These are phyloP conservation scores for Eudasyphora cyanicolor DNA, from an alignment of 2,888 invertebrate species.

Conservation along the genomic window DNA sequence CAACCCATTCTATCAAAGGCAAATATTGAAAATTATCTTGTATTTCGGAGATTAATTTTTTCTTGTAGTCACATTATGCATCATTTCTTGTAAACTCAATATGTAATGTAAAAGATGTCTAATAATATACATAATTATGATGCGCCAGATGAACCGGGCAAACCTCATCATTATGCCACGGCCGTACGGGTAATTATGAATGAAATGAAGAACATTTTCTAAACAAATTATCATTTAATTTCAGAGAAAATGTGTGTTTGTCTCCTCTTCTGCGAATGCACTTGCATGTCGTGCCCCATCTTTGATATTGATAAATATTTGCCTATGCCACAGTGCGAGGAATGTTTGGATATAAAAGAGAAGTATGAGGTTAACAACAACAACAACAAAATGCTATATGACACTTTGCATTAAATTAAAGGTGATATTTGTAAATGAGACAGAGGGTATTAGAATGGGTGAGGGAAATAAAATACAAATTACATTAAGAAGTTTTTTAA, in stretches of 20 bases:
- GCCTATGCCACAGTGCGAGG: constrained; percentile 6
- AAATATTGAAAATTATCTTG: constrained; percentile 14
- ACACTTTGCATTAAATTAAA: constrained; percentile 30
- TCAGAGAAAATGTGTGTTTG: constrained; percentile 26
- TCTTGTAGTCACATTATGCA: background rate
- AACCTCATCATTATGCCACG: background rate
- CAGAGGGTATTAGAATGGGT: background rate
- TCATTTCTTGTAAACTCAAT: background rate
- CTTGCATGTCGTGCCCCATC: background rate
- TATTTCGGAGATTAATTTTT: background rate
- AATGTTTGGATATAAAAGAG: background rate
- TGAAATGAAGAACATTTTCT: constrained; percentile 21
- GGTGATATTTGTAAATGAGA: background rate
- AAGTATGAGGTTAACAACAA: background rate
- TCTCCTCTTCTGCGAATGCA: background rate
- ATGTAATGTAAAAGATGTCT: background rate
- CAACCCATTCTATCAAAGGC: background rate
- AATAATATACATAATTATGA: constrained; percentile 1
- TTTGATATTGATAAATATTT: constrained; percentile 57
- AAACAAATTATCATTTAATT: constrained; percentile 59
- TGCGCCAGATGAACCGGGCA: background rate
- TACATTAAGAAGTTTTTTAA: no score
- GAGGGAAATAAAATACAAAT: background rate
- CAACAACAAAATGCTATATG: background rate
- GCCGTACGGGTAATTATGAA: constrained; percentile 13